These are phyloP conservation scores for Melanotaenia parkinsoni DNA, from an alignment of 2,797 vertebrate genomes.

Conservation along the genomic window DNA sequence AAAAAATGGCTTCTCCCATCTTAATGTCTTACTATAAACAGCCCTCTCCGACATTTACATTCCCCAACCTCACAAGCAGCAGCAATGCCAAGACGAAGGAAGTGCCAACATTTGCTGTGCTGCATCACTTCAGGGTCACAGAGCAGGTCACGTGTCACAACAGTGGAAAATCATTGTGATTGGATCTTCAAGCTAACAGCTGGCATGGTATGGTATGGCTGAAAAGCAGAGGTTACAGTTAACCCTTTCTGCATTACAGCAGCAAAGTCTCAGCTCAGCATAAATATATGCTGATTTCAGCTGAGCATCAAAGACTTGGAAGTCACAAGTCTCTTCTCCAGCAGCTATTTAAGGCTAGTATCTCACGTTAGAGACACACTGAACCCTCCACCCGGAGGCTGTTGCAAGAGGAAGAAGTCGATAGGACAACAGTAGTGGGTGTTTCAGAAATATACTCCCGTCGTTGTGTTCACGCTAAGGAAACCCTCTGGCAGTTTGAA, in stretches of 20 bases:
- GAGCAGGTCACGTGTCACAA: slow-evolving; percentile 85
- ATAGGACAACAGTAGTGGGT: slow-evolving; percentile 25
- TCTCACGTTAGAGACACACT: slow-evolving; percentile 32
- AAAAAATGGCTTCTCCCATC: slow-evolving; percentile 25
- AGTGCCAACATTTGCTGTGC: slow-evolving; percentile 80
- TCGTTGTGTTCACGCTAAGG: slow-evolving; percentile 69
- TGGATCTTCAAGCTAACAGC: slow-evolving; percentile 82
- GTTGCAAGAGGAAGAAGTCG: slow-evolving; percentile 14
- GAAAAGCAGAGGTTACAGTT: slow-evolving; percentile 71
- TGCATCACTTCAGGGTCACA: slow-evolving; percentile 81
- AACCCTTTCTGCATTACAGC: slow-evolving; percentile 65
- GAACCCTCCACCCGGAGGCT: slow-evolving; percentile 23
- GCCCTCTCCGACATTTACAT: slow-evolving; percentile 45
- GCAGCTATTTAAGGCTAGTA: slow-evolving; percentile 38
- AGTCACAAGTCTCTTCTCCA: slow-evolving; percentile 24
- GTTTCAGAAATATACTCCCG: slow-evolving; percentile 43
- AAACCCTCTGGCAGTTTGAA: slow-evolving; percentile 81
- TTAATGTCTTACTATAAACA: slow-evolving; percentile 33
- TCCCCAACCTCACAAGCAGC: slow-evolving; percentile 40
- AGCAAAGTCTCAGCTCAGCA: slow-evolving; percentile 25
- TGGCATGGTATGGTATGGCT: slow-evolving; percentile 76
- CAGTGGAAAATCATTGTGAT: slow-evolving; percentile 87
- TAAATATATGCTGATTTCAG: slow-evolving; percentile 11
- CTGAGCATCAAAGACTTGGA: slow-evolving; percentile 9
- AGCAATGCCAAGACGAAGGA: slow-evolving; percentile 61